Conservation (phyloP, 2,888 invertebrate genomes). For the Xestia ashworthii region DNA sequence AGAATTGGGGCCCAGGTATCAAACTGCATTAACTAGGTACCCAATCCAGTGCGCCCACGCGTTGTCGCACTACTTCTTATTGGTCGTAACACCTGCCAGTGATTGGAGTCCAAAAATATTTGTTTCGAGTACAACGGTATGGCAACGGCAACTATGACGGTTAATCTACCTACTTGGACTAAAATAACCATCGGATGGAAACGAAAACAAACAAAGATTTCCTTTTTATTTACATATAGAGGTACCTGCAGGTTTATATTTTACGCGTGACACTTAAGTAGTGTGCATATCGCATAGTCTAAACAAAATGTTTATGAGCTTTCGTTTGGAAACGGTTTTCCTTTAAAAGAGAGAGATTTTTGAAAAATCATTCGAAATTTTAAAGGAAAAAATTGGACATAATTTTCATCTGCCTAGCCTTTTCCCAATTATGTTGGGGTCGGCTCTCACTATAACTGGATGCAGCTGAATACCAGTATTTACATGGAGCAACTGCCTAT, state of each 20-base stretch:
- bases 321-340: neutral
- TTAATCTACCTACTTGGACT: neutral
- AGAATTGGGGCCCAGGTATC: no score
- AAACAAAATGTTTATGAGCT: neutral
- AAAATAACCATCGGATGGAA: neutral
- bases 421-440: no score
- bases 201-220: neutral
- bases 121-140: no score
- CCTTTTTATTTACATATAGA: neutral
- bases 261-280: neutral
- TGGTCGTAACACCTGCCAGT: neutral
- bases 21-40: slow-evolving; percentile 5
- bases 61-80: neutral
- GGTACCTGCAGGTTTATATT: no score
- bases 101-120: neutral
- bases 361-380: neutral
- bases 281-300: neutral
- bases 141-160: neutral
- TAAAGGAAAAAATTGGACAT: no score
- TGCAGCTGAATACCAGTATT: no score
- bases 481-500: no score
- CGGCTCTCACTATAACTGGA: no score
- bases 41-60: neutral
- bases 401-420: no score
- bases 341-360: neutral